phyloP scores from a whole-genome alignment of 64 coral and sea anemone genomes.

The Orbicella faveolata region DNA sequence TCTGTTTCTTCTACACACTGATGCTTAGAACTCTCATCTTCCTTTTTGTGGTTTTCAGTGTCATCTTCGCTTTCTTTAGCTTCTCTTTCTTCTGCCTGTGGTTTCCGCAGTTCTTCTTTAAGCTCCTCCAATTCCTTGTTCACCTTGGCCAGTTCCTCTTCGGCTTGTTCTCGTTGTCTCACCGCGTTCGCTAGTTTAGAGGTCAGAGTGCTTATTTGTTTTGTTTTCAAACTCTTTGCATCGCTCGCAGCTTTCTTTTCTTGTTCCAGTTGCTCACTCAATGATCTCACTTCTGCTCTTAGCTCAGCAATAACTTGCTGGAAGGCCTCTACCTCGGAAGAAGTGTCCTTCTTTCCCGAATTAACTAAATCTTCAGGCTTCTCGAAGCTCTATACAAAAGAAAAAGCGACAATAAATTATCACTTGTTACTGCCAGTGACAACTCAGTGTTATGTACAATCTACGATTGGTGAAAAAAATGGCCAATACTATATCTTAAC shows the following conservation, averaged over 20 bases:
- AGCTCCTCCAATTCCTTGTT: slow-evolving; percentile 22
- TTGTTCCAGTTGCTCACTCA: slow-evolving; percentile 54
- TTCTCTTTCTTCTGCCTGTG: neutral
- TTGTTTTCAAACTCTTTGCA: slow-evolving; percentile 68
- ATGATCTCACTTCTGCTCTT: slow-evolving; percentile 41
- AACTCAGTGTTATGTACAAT: neutral
- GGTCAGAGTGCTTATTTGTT: slow-evolving; percentile 71
- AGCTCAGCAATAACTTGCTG: slow-evolving; percentile 21
- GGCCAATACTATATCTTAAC: neutral
- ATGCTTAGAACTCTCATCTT: neutral
- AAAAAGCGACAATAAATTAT: neutral
- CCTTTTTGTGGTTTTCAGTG: no score
- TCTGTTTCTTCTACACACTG: neutral
- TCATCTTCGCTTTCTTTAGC: neutral
- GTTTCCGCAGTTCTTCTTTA: neutral
- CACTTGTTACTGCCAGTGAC: neutral
- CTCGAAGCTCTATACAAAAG: neutral
- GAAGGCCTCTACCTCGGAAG: neutral
- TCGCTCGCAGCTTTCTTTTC: slow-evolving; percentile 48
- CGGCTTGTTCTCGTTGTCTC: slow-evolving; percentile 59
- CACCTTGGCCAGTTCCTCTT: slow-evolving; percentile 21
- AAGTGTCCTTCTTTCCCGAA: neutral
- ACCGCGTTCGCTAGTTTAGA: slow-evolving; percentile 81
- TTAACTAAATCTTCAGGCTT: slow-evolving; percentile 5
- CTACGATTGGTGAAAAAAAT: neutral